These are phyloP conservation scores for Microplitis manilae DNA, from an alignment of 2,888 invertebrate genomes.

Conservation along the genomic window DNA sequence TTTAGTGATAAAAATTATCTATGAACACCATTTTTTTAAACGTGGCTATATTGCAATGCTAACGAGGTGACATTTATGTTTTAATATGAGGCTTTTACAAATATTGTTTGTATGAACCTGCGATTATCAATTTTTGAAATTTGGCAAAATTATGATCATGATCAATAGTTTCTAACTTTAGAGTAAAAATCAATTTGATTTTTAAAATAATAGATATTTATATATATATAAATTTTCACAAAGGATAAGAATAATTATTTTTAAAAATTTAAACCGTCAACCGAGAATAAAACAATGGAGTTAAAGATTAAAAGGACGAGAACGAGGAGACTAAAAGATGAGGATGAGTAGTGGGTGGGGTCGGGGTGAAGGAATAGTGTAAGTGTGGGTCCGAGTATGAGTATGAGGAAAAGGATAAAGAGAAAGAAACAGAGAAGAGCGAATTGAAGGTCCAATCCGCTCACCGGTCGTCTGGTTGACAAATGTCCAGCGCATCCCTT, in stretches of 20 bases:
- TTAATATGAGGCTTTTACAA: no score
- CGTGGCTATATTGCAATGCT: no score
- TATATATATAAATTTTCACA: slow-evolving; percentile 57
- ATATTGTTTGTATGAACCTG: no score
- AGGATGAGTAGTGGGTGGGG: slow-evolving; percentile 41
- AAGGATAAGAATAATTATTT: not conserved
- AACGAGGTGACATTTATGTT: no score
- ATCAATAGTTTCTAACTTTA: no score
- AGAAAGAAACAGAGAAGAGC: slow-evolving; percentile 32
- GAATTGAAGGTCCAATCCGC: slow-evolving; percentile 55
- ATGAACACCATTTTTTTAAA: no score
- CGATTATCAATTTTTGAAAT: no score
- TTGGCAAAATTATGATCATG: no score
- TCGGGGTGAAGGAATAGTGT: slow-evolving; percentile 43
- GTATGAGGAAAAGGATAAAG: slow-evolving; percentile 19
- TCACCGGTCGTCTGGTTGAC: slow-evolving; percentile 69
- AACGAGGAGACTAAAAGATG: not conserved
- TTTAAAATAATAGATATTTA: no score
- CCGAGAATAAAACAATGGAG: not conserved
- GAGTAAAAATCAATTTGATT: no score
- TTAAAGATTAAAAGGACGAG: not conserved
- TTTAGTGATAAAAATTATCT: no score
- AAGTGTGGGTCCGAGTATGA: slow-evolving; percentile 14
- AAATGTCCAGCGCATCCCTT: slow-evolving; percentile 69
- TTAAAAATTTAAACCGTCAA: not conserved